Conservation (phyloP, 2,113 vertebrate species). For the Centropristis striata region DNA sequence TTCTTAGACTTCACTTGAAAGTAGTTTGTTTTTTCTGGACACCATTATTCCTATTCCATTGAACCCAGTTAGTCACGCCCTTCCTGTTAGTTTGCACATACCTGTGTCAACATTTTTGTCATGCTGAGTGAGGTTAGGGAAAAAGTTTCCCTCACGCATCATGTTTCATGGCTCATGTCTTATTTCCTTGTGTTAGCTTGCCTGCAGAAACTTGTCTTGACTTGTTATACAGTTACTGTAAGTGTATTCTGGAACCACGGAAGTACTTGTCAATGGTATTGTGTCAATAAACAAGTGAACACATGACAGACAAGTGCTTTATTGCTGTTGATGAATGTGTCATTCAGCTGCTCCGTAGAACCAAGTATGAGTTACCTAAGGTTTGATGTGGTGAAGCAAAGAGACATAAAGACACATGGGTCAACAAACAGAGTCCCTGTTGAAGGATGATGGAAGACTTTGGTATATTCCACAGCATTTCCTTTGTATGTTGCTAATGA, state of each 20-base stretch:
- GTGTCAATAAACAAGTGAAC: too few relatives aligned
- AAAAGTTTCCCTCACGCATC: neutral
- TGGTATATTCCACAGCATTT: slow-evolving; percentile 41
- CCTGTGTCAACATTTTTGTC: neutral
- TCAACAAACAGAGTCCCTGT: neutral
- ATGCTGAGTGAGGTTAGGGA: neutral
- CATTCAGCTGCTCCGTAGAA: neutral
- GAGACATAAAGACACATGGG: neutral
- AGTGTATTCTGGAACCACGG: neutral
- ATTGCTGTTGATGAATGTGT: neutral
- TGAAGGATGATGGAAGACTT: neutral
- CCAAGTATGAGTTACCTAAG: neutral
- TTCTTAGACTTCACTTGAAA: too few relatives aligned
- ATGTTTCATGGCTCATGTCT: neutral
- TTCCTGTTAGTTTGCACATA: neutral
- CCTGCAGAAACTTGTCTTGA: too few relatives aligned
- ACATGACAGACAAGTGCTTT: neutral
- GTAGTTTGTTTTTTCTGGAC: neutral
- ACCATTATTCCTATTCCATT: neutral
- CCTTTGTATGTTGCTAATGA: slow-evolving; percentile 49
- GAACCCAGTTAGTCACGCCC: neutral
- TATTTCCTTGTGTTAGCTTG: neutral
- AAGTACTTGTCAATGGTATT: neutral
- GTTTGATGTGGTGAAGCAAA: neutral
- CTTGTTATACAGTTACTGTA: neutral